Evolutionary conservation across 1,140 invertebrate genomes (phyloP).

Genomic region (Tetragnatha versicolor): DNA sequence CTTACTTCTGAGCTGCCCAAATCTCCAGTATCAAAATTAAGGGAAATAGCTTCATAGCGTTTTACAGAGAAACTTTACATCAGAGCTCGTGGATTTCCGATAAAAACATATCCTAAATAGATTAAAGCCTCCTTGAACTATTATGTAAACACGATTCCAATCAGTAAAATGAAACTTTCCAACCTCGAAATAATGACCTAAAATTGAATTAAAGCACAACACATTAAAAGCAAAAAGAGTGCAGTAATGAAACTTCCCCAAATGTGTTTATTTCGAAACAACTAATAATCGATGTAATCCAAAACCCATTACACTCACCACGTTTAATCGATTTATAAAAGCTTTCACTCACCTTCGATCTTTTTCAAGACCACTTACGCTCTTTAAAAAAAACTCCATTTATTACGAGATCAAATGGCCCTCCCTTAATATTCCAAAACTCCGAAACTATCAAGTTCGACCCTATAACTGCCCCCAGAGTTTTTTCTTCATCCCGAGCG

Average conservation of each 20-base stretch:
- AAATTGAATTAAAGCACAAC: constrained; percentile 10
- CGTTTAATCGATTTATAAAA: constrained; percentile 39
- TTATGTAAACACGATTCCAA: no score
- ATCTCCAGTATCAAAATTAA: no score
- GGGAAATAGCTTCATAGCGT: no score
- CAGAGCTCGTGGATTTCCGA: no score
- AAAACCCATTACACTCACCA: constrained; percentile 35
- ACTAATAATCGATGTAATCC: constrained; percentile 44
- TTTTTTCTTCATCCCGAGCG: no score
- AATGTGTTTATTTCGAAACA: constrained; percentile 30
- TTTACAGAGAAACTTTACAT: no score
- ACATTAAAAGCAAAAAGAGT: neutral
- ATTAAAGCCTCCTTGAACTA: no score
- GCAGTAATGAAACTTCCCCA: constrained; percentile 3
- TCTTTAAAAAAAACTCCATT: no score
- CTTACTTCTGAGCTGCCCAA: no score
- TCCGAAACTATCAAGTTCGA: constrained; percentile 26
- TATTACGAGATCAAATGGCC: constrained; percentile 1
- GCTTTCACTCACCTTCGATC: constrained; percentile 27
- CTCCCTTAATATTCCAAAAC: constrained; percentile 13
- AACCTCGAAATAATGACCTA: constrained; percentile 2
- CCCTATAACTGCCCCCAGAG: neutral
- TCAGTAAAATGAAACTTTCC: no score
- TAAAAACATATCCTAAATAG: no score
- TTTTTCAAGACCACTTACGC: no score